Percentiles rank a stretch among this genome's conserved stretches.
phyloP scores from a whole-genome alignment of 30 jellyfish, hydroid and myxozoan species.

The Aurelia sp. region DNA sequence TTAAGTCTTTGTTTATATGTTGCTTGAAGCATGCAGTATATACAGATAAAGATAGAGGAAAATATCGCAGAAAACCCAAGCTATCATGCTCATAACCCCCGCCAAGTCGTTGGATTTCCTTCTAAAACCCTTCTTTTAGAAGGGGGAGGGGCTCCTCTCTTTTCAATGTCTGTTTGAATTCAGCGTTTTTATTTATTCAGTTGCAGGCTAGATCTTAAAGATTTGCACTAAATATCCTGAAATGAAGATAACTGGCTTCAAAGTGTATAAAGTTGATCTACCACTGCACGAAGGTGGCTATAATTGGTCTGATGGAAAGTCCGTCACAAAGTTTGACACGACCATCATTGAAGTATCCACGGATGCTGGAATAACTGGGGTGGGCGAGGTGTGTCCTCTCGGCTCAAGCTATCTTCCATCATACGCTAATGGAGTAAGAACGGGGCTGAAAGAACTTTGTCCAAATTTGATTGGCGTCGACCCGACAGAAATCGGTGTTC shows the following conservation, averaged over 20 bases:
- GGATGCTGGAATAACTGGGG: slow-evolving; percentile 62
- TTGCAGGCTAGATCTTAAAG: no score
- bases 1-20: no score
- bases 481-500: slow-evolving; percentile 57
- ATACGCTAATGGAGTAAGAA: slow-evolving; percentile 68
- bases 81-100: no score
- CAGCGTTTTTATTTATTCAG: no score
- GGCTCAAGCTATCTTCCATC: slow-evolving; percentile 73
- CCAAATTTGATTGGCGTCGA: slow-evolving; percentile 39
- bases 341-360: slow-evolving; percentile 47
- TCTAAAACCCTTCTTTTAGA: no score
- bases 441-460: slow-evolving; percentile 51
- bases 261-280: slow-evolving; percentile 61
- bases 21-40: no score
- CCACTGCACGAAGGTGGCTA: slow-evolving; percentile 62
- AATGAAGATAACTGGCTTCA: slow-evolving; percentile 68
- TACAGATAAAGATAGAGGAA: no score
- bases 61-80: no score
- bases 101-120: no score
- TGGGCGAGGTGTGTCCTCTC: slow-evolving; percentile 69
- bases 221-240: not conserved
- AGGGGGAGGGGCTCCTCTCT: no score
- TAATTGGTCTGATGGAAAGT: slow-evolving; percentile 71
- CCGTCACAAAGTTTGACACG: slow-evolving; percentile 57
- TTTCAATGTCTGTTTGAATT: no score